These are phyloP conservation scores for Sparus aurata DNA, from an alignment of 2,797 vertebrate species.

Conservation along the genomic window DNA sequence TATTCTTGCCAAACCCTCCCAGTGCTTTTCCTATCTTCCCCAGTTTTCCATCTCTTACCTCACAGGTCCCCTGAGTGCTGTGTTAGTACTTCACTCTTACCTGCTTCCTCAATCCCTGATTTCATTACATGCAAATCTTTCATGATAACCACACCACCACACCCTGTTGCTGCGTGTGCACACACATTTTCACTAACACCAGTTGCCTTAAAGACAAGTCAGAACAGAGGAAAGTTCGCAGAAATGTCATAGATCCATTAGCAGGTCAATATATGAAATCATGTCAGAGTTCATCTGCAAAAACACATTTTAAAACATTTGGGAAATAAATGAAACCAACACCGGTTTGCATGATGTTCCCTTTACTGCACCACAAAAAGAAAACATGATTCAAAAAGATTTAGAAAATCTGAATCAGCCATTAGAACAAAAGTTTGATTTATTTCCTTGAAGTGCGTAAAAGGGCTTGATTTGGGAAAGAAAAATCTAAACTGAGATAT, in stretches of 20 bases:
- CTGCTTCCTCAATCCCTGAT: conserved; percentile 56
- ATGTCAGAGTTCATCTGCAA: neutral
- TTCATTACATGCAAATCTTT: conserved; percentile 65
- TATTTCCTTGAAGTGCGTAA: neutral
- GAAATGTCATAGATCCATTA: conserved; percentile 8
- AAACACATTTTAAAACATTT: neutral
- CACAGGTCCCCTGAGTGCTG: conserved; percentile 62
- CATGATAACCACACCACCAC: conserved; percentile 62
- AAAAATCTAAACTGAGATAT: too few relatives aligned
- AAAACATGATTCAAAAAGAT: neutral
- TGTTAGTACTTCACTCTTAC: conserved; percentile 53
- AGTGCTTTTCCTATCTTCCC: conserved; percentile 43
- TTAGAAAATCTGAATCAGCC: neutral
- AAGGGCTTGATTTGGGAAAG: neutral
- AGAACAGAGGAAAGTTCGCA: conserved; percentile 70
- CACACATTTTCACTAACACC: conserved; percentile 66
- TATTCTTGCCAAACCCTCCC: conserved; percentile 55
- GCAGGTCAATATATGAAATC: conserved; percentile 25
- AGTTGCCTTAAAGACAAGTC: conserved; percentile 30
- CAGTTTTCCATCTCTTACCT: conserved; percentile 51
- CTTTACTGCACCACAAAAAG: neutral
- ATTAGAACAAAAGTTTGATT: neutral
- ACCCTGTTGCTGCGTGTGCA: conserved; percentile 41
- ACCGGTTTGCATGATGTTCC: neutral
- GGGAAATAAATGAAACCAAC: too few relatives aligned